phyloP scores from a whole-genome alignment of 2,797 vertebrate species.

The Acanthis flammea region DNA sequence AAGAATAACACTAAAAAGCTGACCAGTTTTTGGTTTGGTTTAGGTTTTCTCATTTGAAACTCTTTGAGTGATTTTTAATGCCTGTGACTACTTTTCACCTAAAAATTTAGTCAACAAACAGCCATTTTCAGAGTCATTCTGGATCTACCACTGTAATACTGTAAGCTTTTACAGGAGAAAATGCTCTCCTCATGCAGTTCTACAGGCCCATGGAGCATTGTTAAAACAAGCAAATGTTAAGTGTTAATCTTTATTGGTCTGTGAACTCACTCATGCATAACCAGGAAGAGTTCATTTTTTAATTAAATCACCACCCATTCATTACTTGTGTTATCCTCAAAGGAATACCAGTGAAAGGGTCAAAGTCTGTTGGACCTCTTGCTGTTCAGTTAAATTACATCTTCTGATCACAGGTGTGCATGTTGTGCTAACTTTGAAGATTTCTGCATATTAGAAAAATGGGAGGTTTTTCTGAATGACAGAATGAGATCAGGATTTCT shows the following conservation, averaged over 20 bases:
- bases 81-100: neutral
- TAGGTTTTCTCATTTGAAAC: neutral
- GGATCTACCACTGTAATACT: neutral
- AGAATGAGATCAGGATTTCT: neutral
- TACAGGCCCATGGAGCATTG: slow-evolving; percentile 15
- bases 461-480: neutral
- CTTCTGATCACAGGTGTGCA: neutral
- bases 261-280: slow-evolving; percentile 69
- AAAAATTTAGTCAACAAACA: neutral
- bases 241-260: slow-evolving; percentile 68
- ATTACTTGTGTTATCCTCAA: slow-evolving; percentile 72
- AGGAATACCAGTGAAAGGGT: slow-evolving; percentile 45
- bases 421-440: neutral
- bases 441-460: slow-evolving; percentile 8
- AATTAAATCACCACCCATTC: slow-evolving; percentile 72
- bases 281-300: slow-evolving; percentile 68
- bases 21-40: neutral
- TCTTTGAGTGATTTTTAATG: neutral
- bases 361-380: slow-evolving; percentile 20
- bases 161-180: neutral
- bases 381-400: slow-evolving; percentile 36
- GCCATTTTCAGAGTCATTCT: neutral
- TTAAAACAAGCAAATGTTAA: slow-evolving; percentile 64
- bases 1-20: neutral
- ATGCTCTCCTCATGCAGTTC: slow-evolving; percentile 5